phyloP scores from a whole-genome alignment of 2,888 invertebrate species.

The Himalopsyche kuldschensis region DNA sequence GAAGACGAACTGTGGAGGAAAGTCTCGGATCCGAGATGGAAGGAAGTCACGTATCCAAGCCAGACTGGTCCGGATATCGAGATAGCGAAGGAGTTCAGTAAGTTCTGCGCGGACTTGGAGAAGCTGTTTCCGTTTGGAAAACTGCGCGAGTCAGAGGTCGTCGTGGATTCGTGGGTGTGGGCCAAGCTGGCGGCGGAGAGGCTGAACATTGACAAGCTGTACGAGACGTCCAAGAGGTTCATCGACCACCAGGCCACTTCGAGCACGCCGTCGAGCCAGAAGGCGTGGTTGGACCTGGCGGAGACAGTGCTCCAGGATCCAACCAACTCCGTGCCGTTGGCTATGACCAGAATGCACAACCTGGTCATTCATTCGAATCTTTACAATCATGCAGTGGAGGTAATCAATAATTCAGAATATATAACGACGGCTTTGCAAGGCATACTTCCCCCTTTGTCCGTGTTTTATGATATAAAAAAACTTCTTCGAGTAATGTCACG shows the following conservation, averaged over 20 bases:
- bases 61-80: slow-evolving; percentile 56
- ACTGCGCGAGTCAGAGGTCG: slow-evolving; percentile 42
- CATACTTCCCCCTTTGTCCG: not conserved
- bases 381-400: not conserved
- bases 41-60: slow-evolving; percentile 43
- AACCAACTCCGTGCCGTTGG: slow-evolving; percentile 59
- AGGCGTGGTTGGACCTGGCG: slow-evolving; percentile 64
- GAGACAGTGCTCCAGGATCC: slow-evolving; percentile 68
- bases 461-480: not conserved
- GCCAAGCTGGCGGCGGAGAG: slow-evolving; percentile 63
- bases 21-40: slow-evolving; percentile 48
- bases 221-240: slow-evolving; percentile 67
- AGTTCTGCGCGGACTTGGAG: slow-evolving; percentile 59
- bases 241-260: slow-evolving; percentile 54
- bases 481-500: not conserved
- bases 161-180: slow-evolving; percentile 61
- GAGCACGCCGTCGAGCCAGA: slow-evolving; percentile 50
- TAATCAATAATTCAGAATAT: not conserved
- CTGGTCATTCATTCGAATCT: slow-evolving; percentile 2
- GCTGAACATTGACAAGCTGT: slow-evolving; percentile 65
- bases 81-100: slow-evolving; percentile 61
- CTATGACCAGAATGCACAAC: slow-evolving; percentile 57
- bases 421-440: not conserved
- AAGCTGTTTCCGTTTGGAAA: slow-evolving; percentile 44
- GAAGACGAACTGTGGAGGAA: slow-evolving; percentile 60